Percentiles rank a stretch among this genome's conserved stretches.
Conservation (phyloP, 2,888 invertebrate genomes). For the Drosophila siamana region DNA sequence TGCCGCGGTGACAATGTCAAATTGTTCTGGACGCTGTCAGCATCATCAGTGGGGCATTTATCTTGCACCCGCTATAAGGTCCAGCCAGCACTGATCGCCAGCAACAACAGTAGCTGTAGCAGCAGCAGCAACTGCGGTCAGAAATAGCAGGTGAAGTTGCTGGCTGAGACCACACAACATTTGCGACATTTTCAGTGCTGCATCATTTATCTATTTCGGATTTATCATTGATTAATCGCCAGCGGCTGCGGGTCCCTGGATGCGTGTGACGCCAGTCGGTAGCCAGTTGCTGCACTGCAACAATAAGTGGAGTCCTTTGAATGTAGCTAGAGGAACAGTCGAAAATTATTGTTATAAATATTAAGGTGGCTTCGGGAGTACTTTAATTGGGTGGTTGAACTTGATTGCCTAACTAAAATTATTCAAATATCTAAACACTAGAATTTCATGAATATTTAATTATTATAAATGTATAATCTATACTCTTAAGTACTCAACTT, state of each 20-base stretch:
- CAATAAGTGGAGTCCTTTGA: neutral
- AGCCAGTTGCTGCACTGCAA: slow-evolving; percentile 40
- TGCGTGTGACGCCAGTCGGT: slow-evolving; percentile 61
- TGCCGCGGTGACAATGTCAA: slow-evolving; percentile 63
- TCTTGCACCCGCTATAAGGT: slow-evolving; percentile 73
- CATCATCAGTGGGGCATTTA: slow-evolving; percentile 79
- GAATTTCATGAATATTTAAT: no score
- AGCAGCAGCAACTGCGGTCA: neutral
- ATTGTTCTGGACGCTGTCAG: slow-evolving; percentile 70
- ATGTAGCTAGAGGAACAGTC: no score
- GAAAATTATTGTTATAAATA: no score
- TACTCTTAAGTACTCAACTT: no score
- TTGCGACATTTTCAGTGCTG: slow-evolving; percentile 68
- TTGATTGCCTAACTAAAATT: no score
- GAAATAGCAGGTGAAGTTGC: slow-evolving; percentile 26
- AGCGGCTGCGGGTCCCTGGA: slow-evolving; percentile 43
- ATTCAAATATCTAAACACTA: no score
- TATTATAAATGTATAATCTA: no score
- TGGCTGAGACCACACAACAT: slow-evolving; percentile 71
- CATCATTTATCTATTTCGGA: slow-evolving; percentile 82
- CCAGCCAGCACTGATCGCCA: slow-evolving; percentile 13
- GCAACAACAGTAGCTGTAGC: slow-evolving; percentile 5
- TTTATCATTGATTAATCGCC: slow-evolving; percentile 82
- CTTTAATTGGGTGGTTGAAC: no score
- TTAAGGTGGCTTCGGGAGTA: no score